phyloP scores from a whole-genome alignment of 1,140 invertebrate genomes.

The Drosophila insularis region DNA sequence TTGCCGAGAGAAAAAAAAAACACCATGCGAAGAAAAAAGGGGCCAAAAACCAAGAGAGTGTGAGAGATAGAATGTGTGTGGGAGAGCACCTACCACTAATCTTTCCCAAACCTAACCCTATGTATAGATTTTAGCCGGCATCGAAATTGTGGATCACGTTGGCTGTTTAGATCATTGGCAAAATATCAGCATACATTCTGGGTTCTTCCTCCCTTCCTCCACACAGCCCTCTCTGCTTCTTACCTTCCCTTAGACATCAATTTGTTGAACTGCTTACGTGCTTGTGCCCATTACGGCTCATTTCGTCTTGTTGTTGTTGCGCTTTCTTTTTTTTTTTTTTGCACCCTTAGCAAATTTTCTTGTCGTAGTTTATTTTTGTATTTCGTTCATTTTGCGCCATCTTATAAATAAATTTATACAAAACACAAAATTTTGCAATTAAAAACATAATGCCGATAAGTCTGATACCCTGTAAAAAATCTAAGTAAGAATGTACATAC shows the following conservation, averaged over 20 bases:
- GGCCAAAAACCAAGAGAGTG: background rate
- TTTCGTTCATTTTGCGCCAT: conserved; percentile 41
- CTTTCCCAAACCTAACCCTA: background rate
- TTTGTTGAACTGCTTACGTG: conserved; percentile 36
- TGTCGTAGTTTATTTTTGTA: conserved; percentile 48
- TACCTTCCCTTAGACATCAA: conserved; percentile 9
- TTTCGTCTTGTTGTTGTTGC: conserved; percentile 39
- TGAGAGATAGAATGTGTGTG: background rate
- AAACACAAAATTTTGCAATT: background rate
- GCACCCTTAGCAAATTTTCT: conserved; percentile 56
- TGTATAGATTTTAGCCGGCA: background rate
- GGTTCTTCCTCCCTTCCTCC: conserved; percentile 7
- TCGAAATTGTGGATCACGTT: conserved; percentile 18
- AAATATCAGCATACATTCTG: conserved; percentile 39
- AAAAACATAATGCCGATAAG: background rate
- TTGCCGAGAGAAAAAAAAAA: conserved; percentile 13
- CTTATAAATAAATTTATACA: conserved; percentile 66
- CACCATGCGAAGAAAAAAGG: background rate
- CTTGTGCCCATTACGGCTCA: conserved; percentile 51
- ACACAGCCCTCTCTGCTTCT: background rate
- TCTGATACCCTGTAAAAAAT: conserved; percentile 8
- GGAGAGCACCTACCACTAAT: background rate
- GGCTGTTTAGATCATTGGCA: conserved; percentile 31
- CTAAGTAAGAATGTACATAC: too few species aligned
- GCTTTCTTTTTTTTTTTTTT: conserved; percentile 12